phyloP scores from a whole-genome alignment of 2,888 invertebrate species.

The Tenthredo scrophulariae region DNA sequence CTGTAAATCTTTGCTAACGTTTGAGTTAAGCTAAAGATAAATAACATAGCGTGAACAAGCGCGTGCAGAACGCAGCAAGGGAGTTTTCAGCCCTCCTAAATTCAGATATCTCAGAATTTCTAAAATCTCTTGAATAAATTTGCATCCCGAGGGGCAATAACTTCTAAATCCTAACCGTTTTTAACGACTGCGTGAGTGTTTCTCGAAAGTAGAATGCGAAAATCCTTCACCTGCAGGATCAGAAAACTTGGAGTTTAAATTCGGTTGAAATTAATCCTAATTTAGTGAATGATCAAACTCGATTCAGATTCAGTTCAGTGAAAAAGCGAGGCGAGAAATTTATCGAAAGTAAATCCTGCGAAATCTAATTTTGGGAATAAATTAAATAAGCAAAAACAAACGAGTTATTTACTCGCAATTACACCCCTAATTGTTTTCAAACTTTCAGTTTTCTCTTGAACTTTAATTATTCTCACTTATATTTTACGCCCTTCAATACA shows the following conservation, averaged over 20 bases:
- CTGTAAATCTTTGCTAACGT: constrained; percentile 37
- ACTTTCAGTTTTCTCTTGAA: background rate
- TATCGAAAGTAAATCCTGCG: background rate
- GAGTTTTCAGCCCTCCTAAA: background rate
- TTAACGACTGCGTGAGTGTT: background rate
- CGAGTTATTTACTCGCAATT: background rate
- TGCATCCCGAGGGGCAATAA: constrained; percentile 41
- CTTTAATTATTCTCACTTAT: background rate
- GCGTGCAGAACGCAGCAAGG: background rate
- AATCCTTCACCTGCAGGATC: background rate
- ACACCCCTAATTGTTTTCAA: background rate
- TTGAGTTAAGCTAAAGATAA: constrained; percentile 34
- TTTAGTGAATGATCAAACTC: constrained; percentile 12
- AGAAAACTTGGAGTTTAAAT: background rate
- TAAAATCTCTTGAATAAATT: constrained; percentile 40
- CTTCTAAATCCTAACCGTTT: constrained; percentile 22
- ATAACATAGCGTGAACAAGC: constrained; percentile 21
- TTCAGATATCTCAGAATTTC: constrained; percentile 22
- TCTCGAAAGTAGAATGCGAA: background rate
- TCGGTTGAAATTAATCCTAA: background rate
- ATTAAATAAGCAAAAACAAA: background rate
- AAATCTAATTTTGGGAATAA: background rate
- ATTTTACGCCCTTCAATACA: background rate
- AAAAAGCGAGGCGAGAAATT: background rate
- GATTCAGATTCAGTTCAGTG: background rate